Percentiles rank a stretch among this genome's conserved stretches.
These are phyloP conservation scores for Chaenogobius annularis DNA, from an alignment of 2,113 vertebrate genomes.

Conservation along the genomic window DNA sequence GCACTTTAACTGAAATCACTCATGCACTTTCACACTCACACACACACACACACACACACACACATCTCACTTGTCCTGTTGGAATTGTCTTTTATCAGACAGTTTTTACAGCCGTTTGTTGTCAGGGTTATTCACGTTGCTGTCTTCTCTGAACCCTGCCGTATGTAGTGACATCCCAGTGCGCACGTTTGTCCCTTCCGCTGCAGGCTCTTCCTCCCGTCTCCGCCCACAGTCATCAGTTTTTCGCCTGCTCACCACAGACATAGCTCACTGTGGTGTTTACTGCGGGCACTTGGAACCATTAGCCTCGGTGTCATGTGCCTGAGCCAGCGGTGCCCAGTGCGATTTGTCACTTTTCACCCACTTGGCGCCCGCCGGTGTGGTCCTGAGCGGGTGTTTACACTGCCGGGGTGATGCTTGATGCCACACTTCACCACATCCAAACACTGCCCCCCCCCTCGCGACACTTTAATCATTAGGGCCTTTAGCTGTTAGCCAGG, in stretches of 20 bases:
- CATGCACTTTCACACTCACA: too few species aligned
- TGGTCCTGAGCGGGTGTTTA: slow-evolving; percentile 72
- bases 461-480: slow-evolving; percentile 69
- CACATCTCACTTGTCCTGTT: too few species aligned
- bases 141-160: slow-evolving; percentile 24
- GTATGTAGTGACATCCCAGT: slow-evolving; percentile 48
- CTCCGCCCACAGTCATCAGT: slow-evolving; percentile 41
- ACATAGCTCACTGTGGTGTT: slow-evolving; percentile 74
- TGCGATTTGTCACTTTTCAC: slow-evolving; percentile 59
- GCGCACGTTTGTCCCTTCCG: slow-evolving; percentile 51
- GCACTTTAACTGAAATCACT: too few species aligned
- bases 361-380: slow-evolving; percentile 64
- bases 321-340: slow-evolving; percentile 41
- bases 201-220: slow-evolving; percentile 29
- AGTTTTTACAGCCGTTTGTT: not conserved
- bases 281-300: slow-evolving; percentile 64
- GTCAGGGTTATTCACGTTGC: slow-evolving; percentile 33
- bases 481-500: slow-evolving; percentile 42
- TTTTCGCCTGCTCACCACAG: slow-evolving; percentile 40
- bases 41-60: too few species aligned
- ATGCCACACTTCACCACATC: slow-evolving; percentile 75
- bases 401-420: slow-evolving; percentile 73
- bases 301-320: slow-evolving; percentile 63
- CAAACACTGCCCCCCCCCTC: slow-evolving; percentile 67
- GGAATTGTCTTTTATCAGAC: not conserved